phyloP scores from a whole-genome alignment of 2,888 invertebrate genomes.

The Lepetodrilus schrolli region DNA sequence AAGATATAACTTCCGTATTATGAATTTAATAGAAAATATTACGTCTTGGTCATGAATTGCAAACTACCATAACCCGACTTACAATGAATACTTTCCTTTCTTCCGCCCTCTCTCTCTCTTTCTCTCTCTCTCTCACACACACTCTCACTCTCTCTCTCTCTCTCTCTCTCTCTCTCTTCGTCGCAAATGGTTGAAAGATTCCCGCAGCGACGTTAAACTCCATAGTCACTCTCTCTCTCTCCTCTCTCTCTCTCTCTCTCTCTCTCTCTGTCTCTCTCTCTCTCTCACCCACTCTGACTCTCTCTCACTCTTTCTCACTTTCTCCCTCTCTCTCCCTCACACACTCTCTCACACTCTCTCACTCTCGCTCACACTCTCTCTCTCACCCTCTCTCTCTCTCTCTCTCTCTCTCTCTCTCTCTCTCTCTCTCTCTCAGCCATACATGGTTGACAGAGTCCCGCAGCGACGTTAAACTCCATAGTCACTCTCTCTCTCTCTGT shows the following conservation, averaged over 20 bases:
- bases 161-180: constrained; percentile 6
- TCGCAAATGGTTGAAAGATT: no score
- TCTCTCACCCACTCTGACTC: constrained; percentile 6
- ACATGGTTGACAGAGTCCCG: background rate
- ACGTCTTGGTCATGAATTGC: no score
- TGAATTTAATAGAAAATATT: no score
- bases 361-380: constrained; percentile 21
- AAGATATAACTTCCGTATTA: no score
- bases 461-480: no score
- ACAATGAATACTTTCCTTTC: background rate
- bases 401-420: constrained; percentile 28
- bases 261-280: constrained; percentile 24
- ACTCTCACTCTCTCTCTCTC: constrained; percentile 14
- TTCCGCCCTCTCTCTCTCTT: background rate
- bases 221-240: background rate
- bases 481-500: background rate
- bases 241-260: constrained; percentile 14
- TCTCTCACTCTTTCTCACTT: no score
- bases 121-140: background rate
- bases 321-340: no score
- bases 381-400: no score
- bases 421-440: constrained; percentile 29
- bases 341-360: constrained; percentile 25
- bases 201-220: no score
- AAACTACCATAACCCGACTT: background rate